Base-by-base conservation (phyloP, 2,113 vertebrate species). In the Anser cygnoides region DNA sequence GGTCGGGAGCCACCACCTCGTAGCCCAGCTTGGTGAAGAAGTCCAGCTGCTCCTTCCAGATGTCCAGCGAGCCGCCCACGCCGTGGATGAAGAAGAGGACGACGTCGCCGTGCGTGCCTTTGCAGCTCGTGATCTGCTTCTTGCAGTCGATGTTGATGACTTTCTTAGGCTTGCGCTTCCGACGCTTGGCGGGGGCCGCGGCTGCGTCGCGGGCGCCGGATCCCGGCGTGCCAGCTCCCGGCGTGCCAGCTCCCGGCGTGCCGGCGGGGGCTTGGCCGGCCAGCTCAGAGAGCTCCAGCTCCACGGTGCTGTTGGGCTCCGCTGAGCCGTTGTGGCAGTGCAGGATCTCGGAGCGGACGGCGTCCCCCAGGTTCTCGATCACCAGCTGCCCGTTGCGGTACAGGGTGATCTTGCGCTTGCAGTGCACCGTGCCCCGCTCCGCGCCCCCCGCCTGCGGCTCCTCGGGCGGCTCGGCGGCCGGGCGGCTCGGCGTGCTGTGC, bases 51-150 rank as follows among this genome's bases (percentile, higher is more conserved):
- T 98, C 98, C 92, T 98, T 98, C 99, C 99, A 99, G 96, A 99
- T 99, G 90, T 99, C 99, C 95, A 99, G 90, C 0, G 99, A 99
- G 29, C 99, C 99, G 0, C 99, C 99, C 1, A 99, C 99, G 0
- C 99, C 99, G 0, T 99, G 99, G 93, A 99, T 98, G 98, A 99
- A 99, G 94, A 99, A 99, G 16, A 99, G 97, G 12, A 98, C 99
- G 90, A 99, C 98, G 4, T 99, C 99, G 0, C 97, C 25, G 92
- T 99, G 99, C 0, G 98, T 97, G 49, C 98, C 99, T 91, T 99
- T 99, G 97, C 99, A 99, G 94, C 98, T 97, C 0, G 98, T 98
- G 95, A 99, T 99, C 93, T 94, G 98, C 92, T 99, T 98, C 96
- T 99, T 97, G 70, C 98, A 99, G 95, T 99, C 99, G 14, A 99